Percentiles rank a stretch among this genome's conserved stretches.
Conservation (phyloP, 2,113 vertebrate species). For the Apaloderma vittatum region DNA sequence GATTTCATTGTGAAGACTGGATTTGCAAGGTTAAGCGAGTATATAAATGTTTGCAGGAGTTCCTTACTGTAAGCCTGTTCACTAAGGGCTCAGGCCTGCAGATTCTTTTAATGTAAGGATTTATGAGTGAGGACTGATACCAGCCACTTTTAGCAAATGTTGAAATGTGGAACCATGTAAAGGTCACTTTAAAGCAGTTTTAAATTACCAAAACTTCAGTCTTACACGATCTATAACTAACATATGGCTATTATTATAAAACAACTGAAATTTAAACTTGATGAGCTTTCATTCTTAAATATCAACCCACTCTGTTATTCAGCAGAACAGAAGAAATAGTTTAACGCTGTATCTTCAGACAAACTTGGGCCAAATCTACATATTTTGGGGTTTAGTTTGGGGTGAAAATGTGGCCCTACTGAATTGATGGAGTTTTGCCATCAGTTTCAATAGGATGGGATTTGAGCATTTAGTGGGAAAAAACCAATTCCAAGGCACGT, state of each 20-base stretch:
- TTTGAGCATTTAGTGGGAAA: not conserved
- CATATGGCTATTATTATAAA: constrained; percentile 64
- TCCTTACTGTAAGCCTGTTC: not conserved
- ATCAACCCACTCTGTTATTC: constrained; percentile 52
- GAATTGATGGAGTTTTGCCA: not conserved
- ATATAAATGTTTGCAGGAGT: not conserved
- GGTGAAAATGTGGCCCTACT: not conserved
- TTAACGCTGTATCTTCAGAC: constrained; percentile 47
- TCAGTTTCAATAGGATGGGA: not conserved
- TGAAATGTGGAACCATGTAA: constrained; percentile 69
- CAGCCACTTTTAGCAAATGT: constrained; percentile 39
- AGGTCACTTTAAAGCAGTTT: constrained; percentile 66
- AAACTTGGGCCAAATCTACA: constrained; percentile 13
- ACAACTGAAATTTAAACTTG: constrained; percentile 54
- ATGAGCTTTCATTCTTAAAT: constrained; percentile 66
- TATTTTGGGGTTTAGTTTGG: not conserved
- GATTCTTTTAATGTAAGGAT: not conserved
- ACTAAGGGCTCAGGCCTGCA: not conserved
- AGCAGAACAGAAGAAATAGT: constrained; percentile 34
- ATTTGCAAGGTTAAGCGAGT: not conserved
- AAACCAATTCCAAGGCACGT: not conserved
- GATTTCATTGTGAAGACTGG: not conserved
- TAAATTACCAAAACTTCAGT: constrained; percentile 66
- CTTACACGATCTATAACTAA: constrained; percentile 38
- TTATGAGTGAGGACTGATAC: not conserved